Evolutionary conservation across 2,797 vertebrate species (phyloP), one percentile per base, ranked within the genome.

Genomic region (Parotocinclus haroldoi): DNA sequence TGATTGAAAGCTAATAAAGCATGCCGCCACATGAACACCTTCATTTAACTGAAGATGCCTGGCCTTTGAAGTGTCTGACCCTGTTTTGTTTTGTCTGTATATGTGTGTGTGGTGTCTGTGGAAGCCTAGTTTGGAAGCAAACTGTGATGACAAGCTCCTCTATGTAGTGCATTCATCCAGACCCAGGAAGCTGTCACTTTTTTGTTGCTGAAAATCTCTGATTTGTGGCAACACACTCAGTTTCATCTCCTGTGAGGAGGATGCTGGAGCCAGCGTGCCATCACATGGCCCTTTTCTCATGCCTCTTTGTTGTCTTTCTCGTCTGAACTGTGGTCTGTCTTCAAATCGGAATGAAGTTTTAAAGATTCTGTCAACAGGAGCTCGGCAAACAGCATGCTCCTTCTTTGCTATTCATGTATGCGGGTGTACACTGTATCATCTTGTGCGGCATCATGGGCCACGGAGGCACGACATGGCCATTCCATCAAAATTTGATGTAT

Each of bases 1-100:
- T 95, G 95, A 99, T 96, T 88, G 84, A 90, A 92, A 93, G 93
- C 94, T 96, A 96, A 95, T 96, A 95, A 96, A 93, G 92, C 88
- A 87, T 16, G 63, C 36, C 14, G 27, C 64, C 71, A 64, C 38
- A 61, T 13, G 68, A 66, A 89, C 71, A 49, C 82, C 87, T 86
- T 91, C 85, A 89, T 90, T 91, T 90, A 87, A 89, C 92, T 84
- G 80, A 90, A 90, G 91, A 91, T 83, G 86, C 81, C 17, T 39
- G 48, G 17, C 27, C 27, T 27, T 27, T 27, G 27, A 27, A 27
- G 27, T 27, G 27, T 27, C 27, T 27, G 27, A 27, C 27, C 27
- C 27, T 27, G 36, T 85, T 84, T 86, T 87, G 91, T 96, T 96
- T 96, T 94, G 95, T 93, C 93, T 93, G 89, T 81, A 83, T 56